These are phyloP conservation scores for Delia radicum DNA, from an alignment of 1,140 invertebrate species.

Conservation along the genomic window DNA sequence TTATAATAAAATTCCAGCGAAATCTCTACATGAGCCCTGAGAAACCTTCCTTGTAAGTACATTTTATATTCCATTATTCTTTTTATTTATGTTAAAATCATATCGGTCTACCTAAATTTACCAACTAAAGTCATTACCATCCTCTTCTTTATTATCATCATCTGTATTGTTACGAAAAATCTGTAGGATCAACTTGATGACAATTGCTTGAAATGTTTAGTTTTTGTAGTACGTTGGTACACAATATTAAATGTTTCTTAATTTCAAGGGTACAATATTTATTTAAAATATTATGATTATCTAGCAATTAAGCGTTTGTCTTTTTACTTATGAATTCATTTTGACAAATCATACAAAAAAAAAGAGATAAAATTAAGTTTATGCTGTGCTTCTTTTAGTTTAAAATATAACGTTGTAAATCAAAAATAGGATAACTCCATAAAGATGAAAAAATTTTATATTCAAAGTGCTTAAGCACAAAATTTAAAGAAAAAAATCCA, in stretches of 20 bases:
- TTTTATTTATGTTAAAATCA: not conserved
- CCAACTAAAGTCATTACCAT: not conserved
- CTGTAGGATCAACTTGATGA: not conserved
- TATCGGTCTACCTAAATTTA: not conserved
- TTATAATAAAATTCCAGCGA: no score
- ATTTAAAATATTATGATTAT: constrained; percentile 21
- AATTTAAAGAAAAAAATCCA: no score
- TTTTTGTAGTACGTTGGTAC: not conserved
- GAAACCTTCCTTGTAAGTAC: no score
- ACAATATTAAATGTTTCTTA: not conserved
- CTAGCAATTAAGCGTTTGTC: constrained; percentile 17
- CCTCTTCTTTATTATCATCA: not conserved
- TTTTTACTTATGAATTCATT: constrained; percentile 12
- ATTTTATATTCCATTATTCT: not conserved
- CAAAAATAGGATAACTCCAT: no score
- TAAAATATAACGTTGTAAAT: no score
- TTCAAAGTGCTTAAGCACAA: no score
- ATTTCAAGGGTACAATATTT: constrained; percentile 7
- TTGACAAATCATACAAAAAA: not conserved
- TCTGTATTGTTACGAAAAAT: not conserved
- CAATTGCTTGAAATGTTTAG: not conserved
- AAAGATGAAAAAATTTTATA: no score
- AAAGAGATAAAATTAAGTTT: not conserved
- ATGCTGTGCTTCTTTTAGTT: no score
- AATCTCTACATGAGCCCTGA: no score